Percentiles rank a stretch among this genome's conserved stretches.
These are phyloP conservation scores for Indicator indicator DNA, from an alignment of 2,113 vertebrate genomes.

Conservation along the genomic window DNA sequence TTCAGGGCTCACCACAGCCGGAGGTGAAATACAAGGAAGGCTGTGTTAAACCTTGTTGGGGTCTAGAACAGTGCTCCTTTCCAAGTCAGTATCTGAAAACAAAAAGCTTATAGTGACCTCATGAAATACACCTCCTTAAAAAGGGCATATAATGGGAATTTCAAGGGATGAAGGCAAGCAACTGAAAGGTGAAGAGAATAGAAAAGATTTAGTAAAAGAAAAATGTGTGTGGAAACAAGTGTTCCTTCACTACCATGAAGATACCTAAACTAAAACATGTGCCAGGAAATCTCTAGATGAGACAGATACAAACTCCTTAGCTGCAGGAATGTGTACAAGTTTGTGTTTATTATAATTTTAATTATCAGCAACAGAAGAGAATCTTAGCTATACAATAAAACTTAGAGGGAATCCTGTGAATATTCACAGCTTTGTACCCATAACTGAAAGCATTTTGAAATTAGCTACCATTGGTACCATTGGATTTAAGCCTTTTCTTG, in stretches of 20 bases:
- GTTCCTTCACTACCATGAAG: not conserved
- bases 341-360: not conserved
- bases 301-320: not conserved
- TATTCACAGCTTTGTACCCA: not conserved
- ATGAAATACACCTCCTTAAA: not conserved
- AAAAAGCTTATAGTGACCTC: not conserved
- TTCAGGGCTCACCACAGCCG: not conserved
- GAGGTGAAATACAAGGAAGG: not conserved
- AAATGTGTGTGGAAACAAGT: not conserved
- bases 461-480: not conserved
- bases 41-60: not conserved
- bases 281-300: not conserved
- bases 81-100: not conserved
- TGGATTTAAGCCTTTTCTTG: not conserved
- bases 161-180: not conserved
- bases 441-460: not conserved
- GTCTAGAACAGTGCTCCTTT: not conserved
- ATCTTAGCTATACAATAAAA: not conserved
- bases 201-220: not conserved
- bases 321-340: not conserved
- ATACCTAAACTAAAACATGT: not conserved
- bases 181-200: not conserved
- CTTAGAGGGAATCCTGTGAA: not conserved
- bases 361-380: constrained; percentile 1
- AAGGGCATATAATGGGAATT: not conserved